phyloP scores from a whole-genome alignment of 2,113 vertebrate genomes.

The Scomber colias region DNA sequence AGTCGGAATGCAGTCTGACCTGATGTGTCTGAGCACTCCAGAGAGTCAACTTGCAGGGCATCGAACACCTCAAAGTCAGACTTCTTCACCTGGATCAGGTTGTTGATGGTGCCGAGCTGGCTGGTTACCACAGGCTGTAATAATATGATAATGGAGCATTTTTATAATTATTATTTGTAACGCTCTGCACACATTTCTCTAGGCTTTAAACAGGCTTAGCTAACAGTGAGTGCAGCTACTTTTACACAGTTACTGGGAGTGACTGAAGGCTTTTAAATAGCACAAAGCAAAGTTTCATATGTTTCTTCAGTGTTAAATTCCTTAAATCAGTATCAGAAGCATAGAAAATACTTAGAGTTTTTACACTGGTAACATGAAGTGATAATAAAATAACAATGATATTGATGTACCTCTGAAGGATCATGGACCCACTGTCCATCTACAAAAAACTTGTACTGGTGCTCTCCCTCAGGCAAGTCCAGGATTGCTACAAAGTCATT shows the following conservation, averaged over 20 bases:
- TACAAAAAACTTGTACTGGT: constrained; percentile 99
- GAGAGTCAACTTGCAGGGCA: constrained; percentile 95
- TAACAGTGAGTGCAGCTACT: background rate
- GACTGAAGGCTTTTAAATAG: too few relatives aligned
- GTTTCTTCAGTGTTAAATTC: background rate
- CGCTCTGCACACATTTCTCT: background rate
- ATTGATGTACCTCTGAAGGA: constrained; percentile 91
- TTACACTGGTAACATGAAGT: background rate
- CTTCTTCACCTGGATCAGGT: constrained; percentile 97
- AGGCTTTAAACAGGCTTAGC: background rate
- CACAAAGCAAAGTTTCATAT: background rate
- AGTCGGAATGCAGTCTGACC: constrained; percentile 68
- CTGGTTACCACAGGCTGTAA: constrained; percentile 94
- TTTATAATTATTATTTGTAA: background rate
- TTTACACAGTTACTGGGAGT: background rate
- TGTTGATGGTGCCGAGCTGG: constrained; percentile 98
- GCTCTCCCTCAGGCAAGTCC: constrained; percentile 97
- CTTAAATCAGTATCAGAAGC: too few relatives aligned
- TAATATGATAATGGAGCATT: background rate
- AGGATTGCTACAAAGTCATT: constrained; percentile 98
- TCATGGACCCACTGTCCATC: constrained; percentile 99
- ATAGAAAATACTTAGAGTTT: too few relatives aligned
- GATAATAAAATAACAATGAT: background rate
- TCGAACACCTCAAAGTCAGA: constrained; percentile 99
- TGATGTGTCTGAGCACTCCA: constrained; percentile 95